phyloP scores from a whole-genome alignment of 2,888 invertebrate species.

The Macrosiphum euphorbiae region DNA sequence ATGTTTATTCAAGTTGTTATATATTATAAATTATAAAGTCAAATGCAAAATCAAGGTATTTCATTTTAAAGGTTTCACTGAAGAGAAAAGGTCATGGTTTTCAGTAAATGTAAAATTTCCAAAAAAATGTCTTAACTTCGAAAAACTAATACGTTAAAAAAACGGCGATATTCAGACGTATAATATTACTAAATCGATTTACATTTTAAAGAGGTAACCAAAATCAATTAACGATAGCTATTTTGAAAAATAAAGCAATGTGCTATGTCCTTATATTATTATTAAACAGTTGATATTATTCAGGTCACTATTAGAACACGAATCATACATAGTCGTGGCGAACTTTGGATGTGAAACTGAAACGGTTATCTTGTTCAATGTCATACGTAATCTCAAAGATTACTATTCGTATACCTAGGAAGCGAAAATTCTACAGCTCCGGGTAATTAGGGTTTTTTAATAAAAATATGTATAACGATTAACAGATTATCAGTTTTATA shows the following conservation, averaged over 20 bases:
- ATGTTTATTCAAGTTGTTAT: too few species aligned
- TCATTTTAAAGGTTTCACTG: slow-evolving; percentile 53
- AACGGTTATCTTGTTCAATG: not conserved
- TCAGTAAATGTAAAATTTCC: slow-evolving; percentile 64
- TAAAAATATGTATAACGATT: not conserved
- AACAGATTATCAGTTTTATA: too few species aligned
- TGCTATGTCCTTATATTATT: too few species aligned
- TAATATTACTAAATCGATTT: slow-evolving; percentile 24
- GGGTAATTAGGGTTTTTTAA: slow-evolving; percentile 41
- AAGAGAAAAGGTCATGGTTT: slow-evolving; percentile 54
- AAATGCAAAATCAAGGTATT: too few species aligned
- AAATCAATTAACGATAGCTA: not conserved
- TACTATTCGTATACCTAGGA: not conserved
- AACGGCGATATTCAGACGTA: slow-evolving; percentile 34
- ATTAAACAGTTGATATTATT: not conserved
- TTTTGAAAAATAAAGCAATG: too few species aligned
- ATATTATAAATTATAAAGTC: too few species aligned
- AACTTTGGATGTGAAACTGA: slow-evolving; percentile 59
- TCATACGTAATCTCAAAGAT: not conserved
- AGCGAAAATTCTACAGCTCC: slow-evolving; percentile 50
- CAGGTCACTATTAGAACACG: slow-evolving; percentile 22
- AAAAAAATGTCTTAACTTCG: slow-evolving; percentile 56
- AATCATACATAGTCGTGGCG: slow-evolving; percentile 30
- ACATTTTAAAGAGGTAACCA: slow-evolving; percentile 52
- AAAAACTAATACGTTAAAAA: slow-evolving; percentile 2